Evolutionary conservation across 2,113 vertebrate species (phyloP).

Genomic region (Cynoglossus semilaevis): DNA sequence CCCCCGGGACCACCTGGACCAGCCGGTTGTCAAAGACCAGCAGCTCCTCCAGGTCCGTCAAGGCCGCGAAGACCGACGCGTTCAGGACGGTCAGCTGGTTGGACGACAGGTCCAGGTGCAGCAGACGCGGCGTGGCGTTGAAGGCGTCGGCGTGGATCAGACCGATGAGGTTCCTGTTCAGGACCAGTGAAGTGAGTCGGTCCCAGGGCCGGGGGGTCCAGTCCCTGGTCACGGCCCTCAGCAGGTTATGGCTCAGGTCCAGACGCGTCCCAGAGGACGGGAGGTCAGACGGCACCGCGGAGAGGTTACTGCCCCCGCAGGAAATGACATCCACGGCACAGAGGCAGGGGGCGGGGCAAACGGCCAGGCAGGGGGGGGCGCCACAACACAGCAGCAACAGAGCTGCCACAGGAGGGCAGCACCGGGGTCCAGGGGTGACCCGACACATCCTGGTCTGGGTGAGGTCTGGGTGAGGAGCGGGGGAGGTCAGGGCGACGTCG

Average conservation of each 20-base stretch:
- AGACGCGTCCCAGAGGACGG: conserved; percentile 76
- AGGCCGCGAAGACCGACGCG: conserved; percentile 74
- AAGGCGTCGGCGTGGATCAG: conserved; percentile 75
- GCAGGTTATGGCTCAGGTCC: conserved; percentile 84
- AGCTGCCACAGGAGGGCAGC: conserved; percentile 8
- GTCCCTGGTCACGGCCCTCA: conserved; percentile 69
- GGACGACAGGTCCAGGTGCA: conserved; percentile 83
- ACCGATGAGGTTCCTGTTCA: conserved; percentile 78
- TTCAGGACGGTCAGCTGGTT: conserved; percentile 76
- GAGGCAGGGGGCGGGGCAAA: conserved; percentile 80
- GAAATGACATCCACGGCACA: conserved; percentile 85
- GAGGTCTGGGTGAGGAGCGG: too few species aligned
- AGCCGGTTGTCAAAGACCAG: conserved; percentile 84
- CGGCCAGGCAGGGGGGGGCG: conserved; percentile 57
- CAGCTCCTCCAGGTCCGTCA: conserved; percentile 77
- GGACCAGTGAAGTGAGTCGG: conserved; percentile 75
- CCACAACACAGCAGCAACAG: conserved; percentile 59
- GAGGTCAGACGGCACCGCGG: conserved; percentile 72
- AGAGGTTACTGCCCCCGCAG: conserved; percentile 82
- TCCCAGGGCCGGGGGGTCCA: conserved; percentile 75
- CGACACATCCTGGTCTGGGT: conserved; percentile 49
- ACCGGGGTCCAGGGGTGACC: too few species aligned
- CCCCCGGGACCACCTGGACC: conserved; percentile 62
- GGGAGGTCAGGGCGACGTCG: too few species aligned
- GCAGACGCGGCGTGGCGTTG: conserved; percentile 69